These are phyloP conservation scores for Alligator mississippiensis DNA, from an alignment of 2,113 vertebrate genomes.

Conservation along the genomic window DNA sequence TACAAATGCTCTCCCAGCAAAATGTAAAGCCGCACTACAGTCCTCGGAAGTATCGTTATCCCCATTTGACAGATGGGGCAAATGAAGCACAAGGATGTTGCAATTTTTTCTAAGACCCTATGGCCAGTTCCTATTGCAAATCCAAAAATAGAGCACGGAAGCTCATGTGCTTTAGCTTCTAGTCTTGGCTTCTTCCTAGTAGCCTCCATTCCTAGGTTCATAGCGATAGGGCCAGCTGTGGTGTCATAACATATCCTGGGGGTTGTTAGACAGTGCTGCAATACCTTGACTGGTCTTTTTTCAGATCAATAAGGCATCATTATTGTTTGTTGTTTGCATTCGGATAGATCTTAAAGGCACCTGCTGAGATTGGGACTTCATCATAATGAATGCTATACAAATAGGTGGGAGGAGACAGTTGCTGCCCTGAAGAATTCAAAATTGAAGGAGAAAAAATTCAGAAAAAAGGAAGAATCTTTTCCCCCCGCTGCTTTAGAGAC, in stretches of 20 bases:
- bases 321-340: too few species aligned
- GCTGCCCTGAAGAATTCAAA: not conserved
- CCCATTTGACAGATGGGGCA: not conserved
- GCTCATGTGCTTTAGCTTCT: not conserved
- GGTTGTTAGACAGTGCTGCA: too few species aligned
- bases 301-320: rapidly evolving
- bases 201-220: rapidly evolving
- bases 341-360: too few species aligned
- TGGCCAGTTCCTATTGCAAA: not conserved
- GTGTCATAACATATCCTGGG: too few species aligned
- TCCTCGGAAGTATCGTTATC: conserved; percentile 3
- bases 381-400: not conserved
- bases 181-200: not conserved
- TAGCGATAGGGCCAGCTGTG: rapidly evolving
- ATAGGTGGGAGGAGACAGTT: not conserved
- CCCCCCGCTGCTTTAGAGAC: not conserved
- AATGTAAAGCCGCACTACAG: not conserved
- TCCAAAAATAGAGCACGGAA: not conserved
- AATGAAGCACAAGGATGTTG: conserved; percentile 5
- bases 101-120: not conserved
- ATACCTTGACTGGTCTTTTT: not conserved
- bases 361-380: too few species aligned
- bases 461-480: not conserved
- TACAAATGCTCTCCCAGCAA: not conserved
- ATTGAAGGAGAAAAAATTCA: not conserved